Conservation (phyloP, 2,113 vertebrate species). For the Pygoscelis antarcticus region DNA sequence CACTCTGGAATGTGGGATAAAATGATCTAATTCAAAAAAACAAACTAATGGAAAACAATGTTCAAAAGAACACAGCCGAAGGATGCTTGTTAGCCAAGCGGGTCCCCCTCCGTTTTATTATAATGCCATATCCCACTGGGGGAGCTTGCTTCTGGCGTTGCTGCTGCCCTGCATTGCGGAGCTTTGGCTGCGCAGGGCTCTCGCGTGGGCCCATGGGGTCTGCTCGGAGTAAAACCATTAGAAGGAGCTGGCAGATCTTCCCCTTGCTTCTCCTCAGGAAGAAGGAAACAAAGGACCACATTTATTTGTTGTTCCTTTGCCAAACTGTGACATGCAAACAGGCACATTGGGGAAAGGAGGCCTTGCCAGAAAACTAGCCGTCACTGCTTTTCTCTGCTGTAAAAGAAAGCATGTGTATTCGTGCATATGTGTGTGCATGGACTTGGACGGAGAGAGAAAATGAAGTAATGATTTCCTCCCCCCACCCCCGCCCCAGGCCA, state of each 20-base stretch:
- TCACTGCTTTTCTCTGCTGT: neutral
- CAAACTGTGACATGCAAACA: neutral
- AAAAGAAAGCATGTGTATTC: neutral
- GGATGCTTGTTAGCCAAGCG: neutral
- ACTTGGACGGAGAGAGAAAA: neutral
- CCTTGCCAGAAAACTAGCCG: neutral
- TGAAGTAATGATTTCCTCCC: neutral
- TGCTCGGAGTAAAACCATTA: neutral
- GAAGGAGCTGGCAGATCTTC: neutral
- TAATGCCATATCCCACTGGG: neutral
- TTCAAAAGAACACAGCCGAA: neutral
- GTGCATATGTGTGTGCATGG: neutral
- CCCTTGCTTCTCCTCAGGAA: neutral
- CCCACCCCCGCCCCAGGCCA: neutral
- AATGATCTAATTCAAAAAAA: neutral
- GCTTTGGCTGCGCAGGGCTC: fast-evolving
- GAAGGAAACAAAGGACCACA: neutral
- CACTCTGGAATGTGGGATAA: neutral
- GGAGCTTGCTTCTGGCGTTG: neutral
- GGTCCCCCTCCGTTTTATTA: neutral
- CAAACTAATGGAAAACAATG: neutral
- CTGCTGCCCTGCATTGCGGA: neutral
- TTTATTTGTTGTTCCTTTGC: neutral
- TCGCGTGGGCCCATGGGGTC: neutral
- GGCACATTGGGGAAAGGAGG: neutral